Evolutionary conservation across 2,888 invertebrate genomes (phyloP), one percentile per base, ranked within the genome.

Genomic region (Isoperla grammatica): DNA sequence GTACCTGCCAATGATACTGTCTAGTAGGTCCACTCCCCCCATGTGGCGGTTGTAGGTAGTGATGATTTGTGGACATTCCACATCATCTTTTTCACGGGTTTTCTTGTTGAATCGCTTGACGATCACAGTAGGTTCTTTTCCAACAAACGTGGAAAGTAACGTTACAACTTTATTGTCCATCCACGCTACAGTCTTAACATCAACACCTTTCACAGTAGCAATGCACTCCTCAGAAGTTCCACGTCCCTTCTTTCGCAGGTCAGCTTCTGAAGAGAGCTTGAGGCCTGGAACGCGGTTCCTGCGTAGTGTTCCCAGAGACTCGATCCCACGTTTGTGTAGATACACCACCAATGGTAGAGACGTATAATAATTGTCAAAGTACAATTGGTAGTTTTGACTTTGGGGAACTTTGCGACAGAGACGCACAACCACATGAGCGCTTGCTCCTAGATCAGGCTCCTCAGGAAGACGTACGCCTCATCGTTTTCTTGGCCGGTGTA

Each of bases 41-140:
- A 72, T 72, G 60, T 71, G 70, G 59, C 66, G 68, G 68, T 72
- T 72, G 63, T 73, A 72, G 15, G 69, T 67, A 65, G 68, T 65
- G 59, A 71, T 65, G 65, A 71, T 68, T 63, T 68, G 65, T 56
- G 72, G 71, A 65, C 71, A 72, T 65, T 68, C 62, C 65, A 73
- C 69, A 64, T 69, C 59, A 66, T 67, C 67, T 66, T 66, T 69
- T 64, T 29, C 63, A 66, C 71, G 71, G 67, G 35, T 68, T 64
- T 29, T 57, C 65, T 58, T 71, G 66, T 70, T 70, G 68, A 58
- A 72, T 66, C 70, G 67, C 59, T 64, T 64, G 53, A 70, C 68
- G 66, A 66, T 65, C 59, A 64, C 65, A 58, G 67, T 63, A 66
- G 71, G 71, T 64, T 68, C 64, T 67, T 69, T 67, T 9, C 64